These are phyloP conservation scores for Periophthalmus modestus DNA, from an alignment of 2,113 vertebrate genomes.

Conservation along the genomic window DNA sequence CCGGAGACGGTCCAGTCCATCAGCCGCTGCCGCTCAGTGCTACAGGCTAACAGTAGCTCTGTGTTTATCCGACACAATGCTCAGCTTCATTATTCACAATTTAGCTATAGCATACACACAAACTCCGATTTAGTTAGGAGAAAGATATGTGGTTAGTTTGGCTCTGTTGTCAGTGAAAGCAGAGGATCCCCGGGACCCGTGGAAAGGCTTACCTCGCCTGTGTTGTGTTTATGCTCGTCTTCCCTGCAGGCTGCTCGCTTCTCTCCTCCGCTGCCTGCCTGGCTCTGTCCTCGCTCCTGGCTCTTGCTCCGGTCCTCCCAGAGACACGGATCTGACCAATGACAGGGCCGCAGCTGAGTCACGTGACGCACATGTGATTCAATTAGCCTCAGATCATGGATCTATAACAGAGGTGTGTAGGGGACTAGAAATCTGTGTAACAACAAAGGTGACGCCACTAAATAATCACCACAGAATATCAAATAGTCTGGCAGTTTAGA, in stretches of 20 bases:
- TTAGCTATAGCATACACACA: not conserved
- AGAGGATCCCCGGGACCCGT: not conserved
- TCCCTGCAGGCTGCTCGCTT: constrained; percentile 33
- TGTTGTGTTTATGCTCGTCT: constrained; percentile 42
- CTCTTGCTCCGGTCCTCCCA: not conserved
- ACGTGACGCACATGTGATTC: constrained; percentile 78
- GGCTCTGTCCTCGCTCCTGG: not conserved
- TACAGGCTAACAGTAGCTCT: constrained; percentile 48
- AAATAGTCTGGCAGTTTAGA: not conserved
- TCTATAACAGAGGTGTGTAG: constrained; percentile 7
- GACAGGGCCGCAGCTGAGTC: constrained; percentile 72
- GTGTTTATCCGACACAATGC: constrained; percentile 13
- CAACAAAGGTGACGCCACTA: not conserved
- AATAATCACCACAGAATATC: not conserved
- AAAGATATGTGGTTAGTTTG: not conserved
- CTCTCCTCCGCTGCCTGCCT: constrained; percentile 4
- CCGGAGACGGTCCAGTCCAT: constrained; percentile 41
- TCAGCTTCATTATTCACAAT: not conserved
- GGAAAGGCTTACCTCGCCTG: constrained; percentile 43
- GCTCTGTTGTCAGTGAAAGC: constrained; percentile 20
- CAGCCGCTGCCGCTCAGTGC: constrained; percentile 47
- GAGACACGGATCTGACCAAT: not conserved
- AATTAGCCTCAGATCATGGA: constrained; percentile 25
- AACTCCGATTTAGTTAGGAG: not conserved
- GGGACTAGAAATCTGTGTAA: not conserved